phyloP scores from a whole-genome alignment of 2,113 vertebrate species.

The Ancistrus triradiatus region DNA sequence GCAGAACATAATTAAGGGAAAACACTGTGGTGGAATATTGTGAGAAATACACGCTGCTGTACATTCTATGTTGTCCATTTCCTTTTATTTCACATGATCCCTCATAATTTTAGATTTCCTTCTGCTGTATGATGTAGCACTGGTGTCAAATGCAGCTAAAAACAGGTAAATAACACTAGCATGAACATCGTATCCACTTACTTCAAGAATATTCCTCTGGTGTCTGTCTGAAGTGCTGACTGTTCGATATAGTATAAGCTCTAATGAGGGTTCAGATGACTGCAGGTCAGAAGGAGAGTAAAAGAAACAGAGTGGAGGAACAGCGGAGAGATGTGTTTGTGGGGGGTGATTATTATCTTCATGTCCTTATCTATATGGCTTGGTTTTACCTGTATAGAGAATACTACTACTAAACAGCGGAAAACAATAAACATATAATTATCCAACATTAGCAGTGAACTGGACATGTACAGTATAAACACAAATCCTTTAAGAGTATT shows the following conservation, averaged over 20 bases:
- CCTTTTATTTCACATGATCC: neutral
- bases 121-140: neutral
- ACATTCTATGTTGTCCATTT: neutral
- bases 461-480: no score
- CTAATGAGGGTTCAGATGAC: slow-evolving; percentile 22
- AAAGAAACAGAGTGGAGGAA: neutral
- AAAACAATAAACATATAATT: slow-evolving; percentile 18
- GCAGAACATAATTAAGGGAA: no score
- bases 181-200: slow-evolving; percentile 6
- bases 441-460: neutral
- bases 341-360: slow-evolving; percentile 3
- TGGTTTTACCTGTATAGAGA: neutral
- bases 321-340: neutral
- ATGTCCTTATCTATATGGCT: slow-evolving; percentile 14
- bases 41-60: no score
- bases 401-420: slow-evolving; percentile 6
- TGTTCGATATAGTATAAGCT: slow-evolving; percentile 4
- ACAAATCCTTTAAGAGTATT: no score
- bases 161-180: neutral
- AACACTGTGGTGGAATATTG: no score
- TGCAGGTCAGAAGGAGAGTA: slow-evolving; percentile 7
- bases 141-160: neutral
- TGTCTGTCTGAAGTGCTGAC: slow-evolving; percentile 5
- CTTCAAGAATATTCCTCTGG: slow-evolving; percentile 13
- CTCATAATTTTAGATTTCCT: neutral